Percentiles rank a stretch among this genome's conserved stretches.
phyloP scores from a whole-genome alignment of 2,888 invertebrate species.

The Trissolcus japonicus region DNA sequence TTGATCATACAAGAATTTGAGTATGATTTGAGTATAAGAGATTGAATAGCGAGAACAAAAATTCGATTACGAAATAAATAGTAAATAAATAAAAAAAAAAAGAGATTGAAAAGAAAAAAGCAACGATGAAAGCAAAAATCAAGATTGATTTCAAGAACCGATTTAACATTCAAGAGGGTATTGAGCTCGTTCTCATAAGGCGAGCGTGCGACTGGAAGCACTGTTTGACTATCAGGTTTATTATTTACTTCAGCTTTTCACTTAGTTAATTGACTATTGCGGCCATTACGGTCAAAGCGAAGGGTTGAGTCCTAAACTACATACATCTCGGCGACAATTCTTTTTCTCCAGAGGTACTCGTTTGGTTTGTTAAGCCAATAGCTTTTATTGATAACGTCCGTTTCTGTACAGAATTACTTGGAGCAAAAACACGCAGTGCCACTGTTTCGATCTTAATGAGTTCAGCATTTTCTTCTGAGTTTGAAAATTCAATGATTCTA shows the following conservation, averaged over 20 bases:
- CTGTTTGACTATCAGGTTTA: conserved; percentile 28
- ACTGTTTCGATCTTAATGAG: too few relatives aligned
- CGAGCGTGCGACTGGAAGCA: conserved; percentile 1
- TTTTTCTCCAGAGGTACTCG: conserved; percentile 53
- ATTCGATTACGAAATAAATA: too few relatives aligned
- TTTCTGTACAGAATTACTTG: conserved; percentile 40
- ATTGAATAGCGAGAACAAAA: too few relatives aligned
- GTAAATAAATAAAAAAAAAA: too few relatives aligned
- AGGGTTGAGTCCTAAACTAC: conserved; percentile 41
- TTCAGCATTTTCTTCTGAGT: too few relatives aligned
- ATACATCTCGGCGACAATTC: conserved; percentile 47
- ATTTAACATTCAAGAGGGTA: conserved; percentile 30
- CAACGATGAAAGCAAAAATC: not conserved
- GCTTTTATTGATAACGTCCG: conserved; percentile 65
- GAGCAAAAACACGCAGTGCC: conserved; percentile 37
- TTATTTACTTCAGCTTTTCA: conserved; percentile 67
- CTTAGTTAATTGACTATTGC: conserved; percentile 64
- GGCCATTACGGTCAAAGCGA: conserved; percentile 61
- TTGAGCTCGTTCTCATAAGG: conserved; percentile 9
- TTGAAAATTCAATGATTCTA: too few relatives aligned
- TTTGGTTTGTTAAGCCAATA: conserved; percentile 58
- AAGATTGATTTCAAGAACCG: conserved; percentile 9
- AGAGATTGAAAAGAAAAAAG: not conserved
- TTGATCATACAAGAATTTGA: too few relatives aligned
- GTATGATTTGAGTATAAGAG: too few relatives aligned